These are phyloP conservation scores for Silurus lanzhouensis DNA, from an alignment of 2,797 vertebrate genomes.

Conservation along the genomic window DNA sequence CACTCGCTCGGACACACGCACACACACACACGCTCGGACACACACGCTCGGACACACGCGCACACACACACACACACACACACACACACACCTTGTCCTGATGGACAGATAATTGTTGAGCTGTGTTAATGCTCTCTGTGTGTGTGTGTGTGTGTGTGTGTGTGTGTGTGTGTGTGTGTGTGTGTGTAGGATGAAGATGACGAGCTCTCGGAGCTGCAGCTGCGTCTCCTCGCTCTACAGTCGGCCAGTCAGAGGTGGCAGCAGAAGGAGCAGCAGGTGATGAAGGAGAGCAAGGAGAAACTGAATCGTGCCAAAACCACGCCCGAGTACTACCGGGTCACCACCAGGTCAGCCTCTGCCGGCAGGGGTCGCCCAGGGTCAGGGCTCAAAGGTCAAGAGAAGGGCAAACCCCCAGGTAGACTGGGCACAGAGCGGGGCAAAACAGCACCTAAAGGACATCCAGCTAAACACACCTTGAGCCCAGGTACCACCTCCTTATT, in stretches of 20 bases:
- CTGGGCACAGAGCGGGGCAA: conserved; percentile 67
- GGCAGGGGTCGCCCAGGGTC: conserved; percentile 20
- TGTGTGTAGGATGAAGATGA: conserved; percentile 84
- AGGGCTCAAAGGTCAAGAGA: conserved; percentile 36
- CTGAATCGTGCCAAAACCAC: conserved; percentile 77
- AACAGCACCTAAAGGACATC: conserved; percentile 74
- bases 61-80: neutral
- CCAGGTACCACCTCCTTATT: conserved; percentile 58
- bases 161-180: conserved; percentile 15
- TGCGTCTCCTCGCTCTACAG: conserved; percentile 93
- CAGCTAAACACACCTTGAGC: conserved; percentile 77
- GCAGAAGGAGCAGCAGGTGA: conserved; percentile 94
- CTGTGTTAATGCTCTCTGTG: neutral
- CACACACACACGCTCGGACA: too few species aligned
- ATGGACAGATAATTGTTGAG: neutral
- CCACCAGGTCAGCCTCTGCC: conserved; percentile 27
- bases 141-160: conserved; percentile 10
- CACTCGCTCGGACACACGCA: too few species aligned
- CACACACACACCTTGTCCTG: too few species aligned
- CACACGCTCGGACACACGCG: too few species aligned
- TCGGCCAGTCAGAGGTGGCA: conserved; percentile 99
- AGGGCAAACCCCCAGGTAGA: conserved; percentile 55
- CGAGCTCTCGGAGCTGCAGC: conserved; percentile 92
- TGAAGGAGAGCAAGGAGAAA: conserved; percentile 95
- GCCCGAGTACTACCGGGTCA: conserved; percentile 20